phyloP scores from a whole-genome alignment of 2,113 vertebrate genomes.

The Chionomys nivalis region DNA sequence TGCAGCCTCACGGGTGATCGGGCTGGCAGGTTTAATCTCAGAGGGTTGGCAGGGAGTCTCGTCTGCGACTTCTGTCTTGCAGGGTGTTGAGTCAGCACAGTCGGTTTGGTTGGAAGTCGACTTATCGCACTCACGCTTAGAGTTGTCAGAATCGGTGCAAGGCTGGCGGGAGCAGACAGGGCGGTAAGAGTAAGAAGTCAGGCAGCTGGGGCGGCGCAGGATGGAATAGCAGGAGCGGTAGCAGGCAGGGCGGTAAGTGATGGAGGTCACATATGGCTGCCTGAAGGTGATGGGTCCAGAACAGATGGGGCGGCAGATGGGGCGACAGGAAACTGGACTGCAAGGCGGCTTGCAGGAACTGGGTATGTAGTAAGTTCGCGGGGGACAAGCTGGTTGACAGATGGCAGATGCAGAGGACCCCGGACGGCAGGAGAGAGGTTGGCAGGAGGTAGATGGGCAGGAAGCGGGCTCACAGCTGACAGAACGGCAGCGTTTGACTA shows the following conservation, averaged over 20 bases:
- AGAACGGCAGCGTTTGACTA: constrained; percentile 67
- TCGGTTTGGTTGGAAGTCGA: constrained; percentile 53
- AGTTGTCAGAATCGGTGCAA: not conserved
- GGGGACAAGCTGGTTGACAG: constrained; percentile 60
- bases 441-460: constrained; percentile 51
- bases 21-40: constrained; percentile 55
- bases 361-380: constrained; percentile 76
- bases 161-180: constrained; percentile 36
- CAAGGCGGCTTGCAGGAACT: constrained; percentile 69
- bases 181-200: constrained; percentile 70
- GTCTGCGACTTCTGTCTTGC: constrained; percentile 47
- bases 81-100: constrained; percentile 35
- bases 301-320: constrained; percentile 64
- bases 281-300: constrained; percentile 59
- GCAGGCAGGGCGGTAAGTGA: constrained; percentile 75
- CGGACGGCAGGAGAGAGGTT: not conserved
- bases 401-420: constrained; percentile 78
- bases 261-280: constrained; percentile 64
- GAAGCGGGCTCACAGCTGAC: constrained; percentile 55
- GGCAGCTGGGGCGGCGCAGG: constrained; percentile 60
- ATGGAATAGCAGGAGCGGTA: constrained; percentile 73
- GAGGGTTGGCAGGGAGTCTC: constrained; percentile 30
- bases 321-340: constrained; percentile 28
- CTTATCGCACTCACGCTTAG: constrained; percentile 35
- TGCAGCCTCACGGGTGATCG: not conserved